Percentiles rank a stretch among this genome's conserved stretches.
Conservation (phyloP, 2,888 invertebrate genomes). For the Salticus scenicus region DNA sequence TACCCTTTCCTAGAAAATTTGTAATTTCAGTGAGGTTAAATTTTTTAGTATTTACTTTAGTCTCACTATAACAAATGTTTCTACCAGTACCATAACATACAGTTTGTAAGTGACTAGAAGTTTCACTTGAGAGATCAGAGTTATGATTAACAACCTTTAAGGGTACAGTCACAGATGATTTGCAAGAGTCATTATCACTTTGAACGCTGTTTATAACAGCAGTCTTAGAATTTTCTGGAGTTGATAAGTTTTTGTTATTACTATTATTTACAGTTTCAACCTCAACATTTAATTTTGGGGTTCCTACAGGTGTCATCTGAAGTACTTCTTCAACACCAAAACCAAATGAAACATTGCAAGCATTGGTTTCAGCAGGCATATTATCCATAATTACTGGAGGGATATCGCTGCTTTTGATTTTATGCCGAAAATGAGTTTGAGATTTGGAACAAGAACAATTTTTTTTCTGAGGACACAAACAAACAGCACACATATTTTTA, state of each 20-base stretch:
- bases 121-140: conserved; percentile 39
- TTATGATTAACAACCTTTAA: conserved; percentile 25
- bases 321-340: conserved; percentile 86
- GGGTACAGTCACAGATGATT: conserved; percentile 10
- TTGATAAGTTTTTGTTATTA: neutral
- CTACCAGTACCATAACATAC: conserved; percentile 36
- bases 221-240: conserved; percentile 22
- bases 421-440: neutral
- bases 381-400: conserved; percentile 64
- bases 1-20: conserved; percentile 39
- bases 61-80: conserved; percentile 42
- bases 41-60: conserved; percentile 48
- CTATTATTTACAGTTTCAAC: neutral
- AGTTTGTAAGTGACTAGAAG: conserved; percentile 45
- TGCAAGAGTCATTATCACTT: conserved; percentile 21
- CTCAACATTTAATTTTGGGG: neutral
- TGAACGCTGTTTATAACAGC: neutral
- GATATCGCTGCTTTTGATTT: conserved; percentile 28
- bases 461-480: conserved; percentile 9
- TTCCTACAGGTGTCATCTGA: conserved; percentile 74
- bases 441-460: conserved; percentile 38
- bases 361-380: conserved; percentile 34
- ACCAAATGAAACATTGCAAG: conserved; percentile 82
- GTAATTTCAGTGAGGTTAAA: conserved; percentile 50
- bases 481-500: conserved; percentile 20